Conservation (phyloP, 2,113 vertebrate species). For the Dromaius novaehollandiae region DNA sequence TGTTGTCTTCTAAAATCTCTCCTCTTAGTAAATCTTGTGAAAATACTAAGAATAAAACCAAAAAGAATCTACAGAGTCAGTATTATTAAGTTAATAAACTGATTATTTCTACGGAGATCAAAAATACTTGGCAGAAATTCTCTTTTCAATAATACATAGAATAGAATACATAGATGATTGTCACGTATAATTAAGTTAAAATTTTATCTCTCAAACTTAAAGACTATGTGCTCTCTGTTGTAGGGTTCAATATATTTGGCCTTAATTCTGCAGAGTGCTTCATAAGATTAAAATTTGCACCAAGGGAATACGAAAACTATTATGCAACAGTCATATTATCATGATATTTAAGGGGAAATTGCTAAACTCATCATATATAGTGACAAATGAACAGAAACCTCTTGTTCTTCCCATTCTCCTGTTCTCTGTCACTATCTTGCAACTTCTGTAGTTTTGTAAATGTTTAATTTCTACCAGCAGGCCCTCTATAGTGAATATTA, state of each 20-base stretch:
- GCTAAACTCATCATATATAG: not conserved
- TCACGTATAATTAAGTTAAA: not conserved
- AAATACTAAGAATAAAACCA: not conserved
- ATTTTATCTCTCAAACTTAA: not conserved
- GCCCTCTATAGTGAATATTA: not conserved
- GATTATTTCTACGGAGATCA: not conserved
- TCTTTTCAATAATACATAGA: not conserved
- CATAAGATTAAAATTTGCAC: not conserved
- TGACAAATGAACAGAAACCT: not conserved
- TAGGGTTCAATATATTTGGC: not conserved
- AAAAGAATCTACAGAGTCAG: not conserved
- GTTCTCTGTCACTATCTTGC: not conserved
- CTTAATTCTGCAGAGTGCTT: not conserved
- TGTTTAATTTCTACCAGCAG: not conserved
- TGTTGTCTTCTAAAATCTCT: not conserved
- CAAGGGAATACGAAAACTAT: not conserved
- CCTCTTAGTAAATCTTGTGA: not conserved
- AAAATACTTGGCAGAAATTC: not conserved
- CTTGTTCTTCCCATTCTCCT: not conserved
- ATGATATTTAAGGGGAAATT: not conserved
- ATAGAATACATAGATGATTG: not conserved
- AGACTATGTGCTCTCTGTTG: not conserved
- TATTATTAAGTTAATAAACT: not conserved
- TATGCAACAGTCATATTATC: not conserved
- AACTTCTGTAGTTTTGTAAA: not conserved